Conservation (phyloP, 2,797 vertebrate genomes). For the Urocyon cinereoargenteus region DNA sequence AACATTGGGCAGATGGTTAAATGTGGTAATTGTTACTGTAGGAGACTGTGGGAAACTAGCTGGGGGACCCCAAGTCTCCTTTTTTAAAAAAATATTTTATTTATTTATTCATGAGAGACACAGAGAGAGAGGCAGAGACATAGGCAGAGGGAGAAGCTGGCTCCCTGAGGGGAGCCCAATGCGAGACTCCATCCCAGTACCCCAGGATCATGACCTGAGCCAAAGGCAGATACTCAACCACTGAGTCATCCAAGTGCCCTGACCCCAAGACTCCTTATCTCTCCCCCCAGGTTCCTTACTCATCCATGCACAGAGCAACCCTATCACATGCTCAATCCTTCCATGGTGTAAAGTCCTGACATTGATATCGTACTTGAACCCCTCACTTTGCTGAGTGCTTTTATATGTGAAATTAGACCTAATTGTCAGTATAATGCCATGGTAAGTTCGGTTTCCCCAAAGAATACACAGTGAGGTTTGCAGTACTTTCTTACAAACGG, state of each 20-base stretch:
- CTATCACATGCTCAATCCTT: fast-evolving
- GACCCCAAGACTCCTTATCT: neutral
- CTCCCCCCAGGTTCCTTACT: neutral
- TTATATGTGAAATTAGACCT: neutral
- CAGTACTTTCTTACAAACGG: neutral
- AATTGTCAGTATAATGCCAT: neutral
- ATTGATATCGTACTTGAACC: neutral
- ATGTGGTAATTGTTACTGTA: neutral
- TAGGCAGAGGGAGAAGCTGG: no score
- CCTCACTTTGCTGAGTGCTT: neutral
- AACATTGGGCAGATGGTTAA: neutral
- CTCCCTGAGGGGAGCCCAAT: no score
- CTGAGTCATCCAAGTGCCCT: no score
- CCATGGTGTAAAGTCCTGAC: fast-evolving
- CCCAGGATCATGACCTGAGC: no score
- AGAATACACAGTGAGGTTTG: neutral
- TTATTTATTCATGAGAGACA: no score
- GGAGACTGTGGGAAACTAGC: neutral
- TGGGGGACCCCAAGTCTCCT: neutral
- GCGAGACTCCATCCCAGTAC: no score
- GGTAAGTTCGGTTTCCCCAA: neutral
- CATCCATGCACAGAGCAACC: fast-evolving
- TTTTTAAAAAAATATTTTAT: no score
- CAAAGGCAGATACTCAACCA: no score
- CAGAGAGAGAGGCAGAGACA: no score